Conservation (phyloP, 1,140 invertebrate genomes). For the honey bee (Apis mellifera) region Amel_HAv3.1 CM009935.2:6410001-6410500, state of each 20-base stretch:
- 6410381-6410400: background rate
- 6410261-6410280: constrained; percentile 10
- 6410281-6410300: background rate
- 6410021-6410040: constrained; percentile 28
- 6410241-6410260: background rate
- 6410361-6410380: constrained; percentile 1
- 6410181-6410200: background rate
- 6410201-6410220: background rate
- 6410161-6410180: constrained; percentile 6
- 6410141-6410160: background rate
- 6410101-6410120: background rate
- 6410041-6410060: constrained; percentile 22
- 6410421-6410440: too few species aligned
- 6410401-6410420: background rate
- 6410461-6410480: too few species aligned
- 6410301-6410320: background rate
- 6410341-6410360: background rate
- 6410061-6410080: constrained; percentile 27
- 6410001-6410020: background rate
- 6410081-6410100: constrained; percentile 3
- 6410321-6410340: background rate
- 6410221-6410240: too few species aligned
- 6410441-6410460: too few species aligned
- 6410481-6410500: too few species aligned
- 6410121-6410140: background rate